Evolutionary conservation across 2,888 invertebrate genomes (phyloP), one percentile per base, ranked within the genome.

Genomic region (Syrphus vitripennis): DNA sequence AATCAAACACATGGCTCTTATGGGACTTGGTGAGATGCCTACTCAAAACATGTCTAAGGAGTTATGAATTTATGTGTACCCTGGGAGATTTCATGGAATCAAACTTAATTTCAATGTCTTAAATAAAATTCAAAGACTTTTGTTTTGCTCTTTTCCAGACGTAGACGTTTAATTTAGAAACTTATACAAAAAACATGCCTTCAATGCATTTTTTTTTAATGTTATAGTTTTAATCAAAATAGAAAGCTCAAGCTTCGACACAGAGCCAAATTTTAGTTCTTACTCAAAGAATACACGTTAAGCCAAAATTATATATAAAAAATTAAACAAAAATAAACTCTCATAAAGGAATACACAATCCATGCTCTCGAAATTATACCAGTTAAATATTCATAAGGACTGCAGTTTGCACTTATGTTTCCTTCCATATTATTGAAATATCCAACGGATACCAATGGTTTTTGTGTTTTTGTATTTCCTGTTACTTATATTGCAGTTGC

Each of bases 381-480:
- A 19, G 31, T 84, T 65, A 86, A 86, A 82, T 82, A 86, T 86
- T 86, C 78, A 86, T 86, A 74, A 86, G 86, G 57, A 86, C 82
- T 86, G 86, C 86, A 86, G 74, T 82, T 86, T 86, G 86, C 81
- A 86, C 86, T 86, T 86, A 82, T 57, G 74, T 24, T 69, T 37
- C 19, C 65, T 45, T 69, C 24, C 78, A 74, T 63, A 82, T 82
- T 82, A 78, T 82, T 82, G 74, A 86, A 84, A 84, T 69, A 69
- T 70, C 72, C 63, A 82, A 48, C 77, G 86, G 74, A 78, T 65
- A 65, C 72, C 67, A 50, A 29, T 21, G 53, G 55, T 86, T 65
- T n/a, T 24, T 71, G 65, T 76, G 21, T 69, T 77, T 77, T 77
- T 26, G 57, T 24, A 53, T 42, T 72, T 81, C 45, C 61, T 63